These are phyloP conservation scores for Cordylochernes scorpioides DNA, from an alignment of 2,888 invertebrate species.

Conservation along the genomic window DNA sequence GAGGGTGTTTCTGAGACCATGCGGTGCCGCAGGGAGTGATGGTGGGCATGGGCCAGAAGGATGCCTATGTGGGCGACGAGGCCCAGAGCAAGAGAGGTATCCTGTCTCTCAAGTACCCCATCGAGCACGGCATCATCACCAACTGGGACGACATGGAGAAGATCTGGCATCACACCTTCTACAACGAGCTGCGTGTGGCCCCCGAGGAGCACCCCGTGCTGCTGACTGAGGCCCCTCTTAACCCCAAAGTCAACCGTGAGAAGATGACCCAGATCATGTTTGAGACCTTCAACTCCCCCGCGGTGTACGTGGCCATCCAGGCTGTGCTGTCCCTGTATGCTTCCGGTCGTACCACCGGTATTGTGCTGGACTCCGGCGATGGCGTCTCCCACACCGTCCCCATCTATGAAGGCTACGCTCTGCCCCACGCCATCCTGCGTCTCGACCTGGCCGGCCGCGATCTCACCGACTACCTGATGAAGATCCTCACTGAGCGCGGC, in stretches of 20 bases:
- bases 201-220: constrained; percentile 38
- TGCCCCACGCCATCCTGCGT: constrained; percentile 87
- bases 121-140: constrained; percentile 29
- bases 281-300: constrained; percentile 68
- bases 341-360: constrained; percentile 85
- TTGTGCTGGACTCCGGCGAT: constrained; percentile 79
- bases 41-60: constrained; percentile 96
- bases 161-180: constrained; percentile 26
- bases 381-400: constrained; percentile 87
- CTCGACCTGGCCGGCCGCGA: constrained; percentile 85
- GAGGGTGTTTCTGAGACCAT: no score
- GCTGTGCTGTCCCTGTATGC: constrained; percentile 75
- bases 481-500: constrained; percentile 80
- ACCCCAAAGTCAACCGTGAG: constrained; percentile 71
- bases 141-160: constrained; percentile 29
- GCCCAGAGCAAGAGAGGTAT: constrained; percentile 51
- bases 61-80: constrained; percentile 84
- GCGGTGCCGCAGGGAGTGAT: constrained; percentile 31
- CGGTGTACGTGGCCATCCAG: constrained; percentile 83
- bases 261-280: constrained; percentile 44
- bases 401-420: constrained; percentile 68
- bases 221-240: constrained; percentile 64
- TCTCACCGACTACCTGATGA: constrained; percentile 88
- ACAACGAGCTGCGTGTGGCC: constrained; percentile 25
- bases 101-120: constrained; percentile 29